Evolutionary conservation across 2,113 vertebrate genomes (phyloP).

Genomic region (Psettodes erumei): DNA sequence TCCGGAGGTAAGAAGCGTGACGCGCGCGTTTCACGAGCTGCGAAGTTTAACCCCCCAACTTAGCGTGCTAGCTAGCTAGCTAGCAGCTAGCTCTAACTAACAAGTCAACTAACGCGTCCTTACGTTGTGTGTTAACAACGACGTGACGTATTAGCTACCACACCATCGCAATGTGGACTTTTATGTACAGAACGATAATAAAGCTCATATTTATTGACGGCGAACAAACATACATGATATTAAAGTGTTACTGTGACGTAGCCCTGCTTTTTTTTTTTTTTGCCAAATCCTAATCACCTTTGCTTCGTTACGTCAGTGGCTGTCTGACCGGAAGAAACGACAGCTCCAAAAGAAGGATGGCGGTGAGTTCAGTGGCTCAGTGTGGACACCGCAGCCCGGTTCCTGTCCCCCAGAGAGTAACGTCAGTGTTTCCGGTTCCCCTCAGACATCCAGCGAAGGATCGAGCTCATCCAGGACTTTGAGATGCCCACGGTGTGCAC

Average conservation of each 20-base stretch:
- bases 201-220: no score
- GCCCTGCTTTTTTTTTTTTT: background rate
- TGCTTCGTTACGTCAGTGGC: constrained; percentile 85
- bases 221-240: no score
- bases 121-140: no score
- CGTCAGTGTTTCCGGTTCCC: background rate
- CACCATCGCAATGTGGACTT: background rate
- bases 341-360: constrained; percentile 95
- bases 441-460: constrained; percentile 93
- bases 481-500: constrained; percentile 97
- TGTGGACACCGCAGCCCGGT: no score
- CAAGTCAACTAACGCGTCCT: no score
- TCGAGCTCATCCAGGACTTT: constrained; percentile 98
- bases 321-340: constrained; percentile 96
- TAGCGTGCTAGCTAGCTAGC: constrained; percentile 6
- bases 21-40: accelerated
- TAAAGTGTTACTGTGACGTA: background rate
- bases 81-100: no score
- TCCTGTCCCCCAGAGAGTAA: no score
- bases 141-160: no score
- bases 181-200: no score
- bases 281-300: background rate
- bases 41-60: no score
- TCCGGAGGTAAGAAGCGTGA: constrained; percentile 88
- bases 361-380: constrained; percentile 89